phyloP scores from a whole-genome alignment of 2,888 invertebrate species.

The Rapana venosa region DNA sequence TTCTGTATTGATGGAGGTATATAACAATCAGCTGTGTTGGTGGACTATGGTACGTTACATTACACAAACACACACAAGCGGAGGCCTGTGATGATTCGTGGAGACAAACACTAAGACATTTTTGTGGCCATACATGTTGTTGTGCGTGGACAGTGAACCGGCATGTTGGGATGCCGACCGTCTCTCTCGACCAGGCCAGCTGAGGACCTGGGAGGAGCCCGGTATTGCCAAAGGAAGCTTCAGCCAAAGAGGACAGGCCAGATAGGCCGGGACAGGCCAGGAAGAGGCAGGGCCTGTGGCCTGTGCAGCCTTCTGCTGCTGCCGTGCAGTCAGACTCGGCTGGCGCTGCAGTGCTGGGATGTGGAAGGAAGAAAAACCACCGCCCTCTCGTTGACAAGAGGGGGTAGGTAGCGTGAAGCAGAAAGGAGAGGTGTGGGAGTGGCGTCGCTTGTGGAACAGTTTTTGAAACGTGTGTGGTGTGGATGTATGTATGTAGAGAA shows the following conservation, averaged over 20 bases:
- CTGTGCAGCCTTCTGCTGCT: no score
- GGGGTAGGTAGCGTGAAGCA: no score
- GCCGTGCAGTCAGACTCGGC: no score
- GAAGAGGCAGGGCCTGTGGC: no score
- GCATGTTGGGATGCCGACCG: no score
- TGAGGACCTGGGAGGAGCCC: background rate
- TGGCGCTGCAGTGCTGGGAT: no score
- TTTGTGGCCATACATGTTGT: background rate
- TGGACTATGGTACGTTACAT: background rate
- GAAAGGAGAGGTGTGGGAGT: background rate
- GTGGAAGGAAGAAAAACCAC: no score
- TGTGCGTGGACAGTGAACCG: background rate
- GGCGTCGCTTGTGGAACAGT: background rate
- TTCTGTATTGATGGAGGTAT: background rate
- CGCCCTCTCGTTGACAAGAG: no score
- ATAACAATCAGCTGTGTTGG: background rate
- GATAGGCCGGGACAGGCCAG: background rate
- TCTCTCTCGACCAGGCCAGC: background rate
- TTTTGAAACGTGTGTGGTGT: background rate
- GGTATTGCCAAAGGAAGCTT: slow-evolving; percentile 33
- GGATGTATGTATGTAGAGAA: background rate
- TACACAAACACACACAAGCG: background rate
- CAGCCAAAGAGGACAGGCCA: slow-evolving; percentile 15
- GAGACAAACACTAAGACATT: background rate
- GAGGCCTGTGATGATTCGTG: background rate